These are phyloP conservation scores for Philhelius pedissequus DNA, from an alignment of 2,888 invertebrate genomes.

Conservation along the genomic window DNA sequence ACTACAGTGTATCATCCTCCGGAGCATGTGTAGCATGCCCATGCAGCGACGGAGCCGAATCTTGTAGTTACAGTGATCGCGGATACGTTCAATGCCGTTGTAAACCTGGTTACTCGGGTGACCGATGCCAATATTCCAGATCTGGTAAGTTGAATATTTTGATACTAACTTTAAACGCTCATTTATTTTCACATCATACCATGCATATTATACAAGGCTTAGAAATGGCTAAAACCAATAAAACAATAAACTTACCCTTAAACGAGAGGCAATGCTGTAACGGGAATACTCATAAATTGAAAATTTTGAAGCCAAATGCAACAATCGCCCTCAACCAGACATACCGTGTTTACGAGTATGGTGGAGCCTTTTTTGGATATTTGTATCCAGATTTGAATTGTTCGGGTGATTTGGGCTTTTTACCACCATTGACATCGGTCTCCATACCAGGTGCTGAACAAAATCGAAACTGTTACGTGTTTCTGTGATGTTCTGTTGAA, in stretches of 20 bases:
- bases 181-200: slow-evolving; percentile 33
- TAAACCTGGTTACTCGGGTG: slow-evolving; percentile 84
- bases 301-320: slow-evolving; percentile 27
- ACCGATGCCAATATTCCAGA: slow-evolving; percentile 81
- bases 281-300: slow-evolving; percentile 18
- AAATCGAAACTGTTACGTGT: slow-evolving; percentile 27
- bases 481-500: slow-evolving; percentile 40
- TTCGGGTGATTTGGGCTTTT: not conserved
- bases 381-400: slow-evolving; percentile 32
- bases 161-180: not conserved
- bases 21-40: slow-evolving; percentile 83
- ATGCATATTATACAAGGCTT: not conserved
- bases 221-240: not conserved
- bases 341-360: slow-evolving; percentile 28
- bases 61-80: slow-evolving; percentile 82
- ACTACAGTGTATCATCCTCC: slow-evolving; percentile 75
- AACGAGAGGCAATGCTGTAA: slow-evolving; percentile 44
- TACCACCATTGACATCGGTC: not conserved
- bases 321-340: slow-evolving; percentile 23
- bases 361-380: slow-evolving; percentile 23
- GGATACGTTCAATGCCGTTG: slow-evolving; percentile 86
- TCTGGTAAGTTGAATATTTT: slow-evolving; percentile 78
- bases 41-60: slow-evolving; percentile 85
- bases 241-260: slow-evolving; percentile 18
- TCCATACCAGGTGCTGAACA: slow-evolving; percentile 49